phyloP scores from a whole-genome alignment of 2,113 vertebrate genomes.

The Atlantisia rogersi region DNA sequence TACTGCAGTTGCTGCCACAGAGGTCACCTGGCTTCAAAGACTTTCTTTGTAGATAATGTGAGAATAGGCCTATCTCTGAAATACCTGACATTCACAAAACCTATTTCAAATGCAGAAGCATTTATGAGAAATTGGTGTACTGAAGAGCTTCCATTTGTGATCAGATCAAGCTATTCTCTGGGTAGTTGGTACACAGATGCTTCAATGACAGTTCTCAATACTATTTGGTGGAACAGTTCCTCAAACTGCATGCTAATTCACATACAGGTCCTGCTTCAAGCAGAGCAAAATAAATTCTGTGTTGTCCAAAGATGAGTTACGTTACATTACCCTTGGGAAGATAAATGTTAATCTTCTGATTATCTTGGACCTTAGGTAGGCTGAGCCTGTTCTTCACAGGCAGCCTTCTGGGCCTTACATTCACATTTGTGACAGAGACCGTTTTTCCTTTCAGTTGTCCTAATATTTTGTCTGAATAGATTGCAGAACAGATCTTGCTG shows the following conservation, averaged over 20 bases:
- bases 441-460: neutral
- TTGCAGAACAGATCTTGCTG: neutral
- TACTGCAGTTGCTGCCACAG: neutral
- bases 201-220: neutral
- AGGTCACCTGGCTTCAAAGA: neutral
- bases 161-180: neutral
- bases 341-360: neutral
- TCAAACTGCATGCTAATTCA: neutral
- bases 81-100: neutral
- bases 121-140: neutral
- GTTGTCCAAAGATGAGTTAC: neutral
- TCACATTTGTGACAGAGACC: neutral
- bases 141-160: neutral
- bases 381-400: neutral
- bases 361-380: neutral
- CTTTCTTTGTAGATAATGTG: neutral
- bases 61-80: neutral
- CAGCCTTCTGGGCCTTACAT: neutral
- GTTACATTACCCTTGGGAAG: neutral
- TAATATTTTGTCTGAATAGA: neutral
- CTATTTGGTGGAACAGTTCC: neutral
- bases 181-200: neutral
- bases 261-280: fast-evolving
- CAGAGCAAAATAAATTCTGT: neutral
- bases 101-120: neutral